These are phyloP conservation scores for Lutjanus argentimaculatus DNA, from an alignment of 2,797 vertebrate species.

Conservation along the genomic window DNA sequence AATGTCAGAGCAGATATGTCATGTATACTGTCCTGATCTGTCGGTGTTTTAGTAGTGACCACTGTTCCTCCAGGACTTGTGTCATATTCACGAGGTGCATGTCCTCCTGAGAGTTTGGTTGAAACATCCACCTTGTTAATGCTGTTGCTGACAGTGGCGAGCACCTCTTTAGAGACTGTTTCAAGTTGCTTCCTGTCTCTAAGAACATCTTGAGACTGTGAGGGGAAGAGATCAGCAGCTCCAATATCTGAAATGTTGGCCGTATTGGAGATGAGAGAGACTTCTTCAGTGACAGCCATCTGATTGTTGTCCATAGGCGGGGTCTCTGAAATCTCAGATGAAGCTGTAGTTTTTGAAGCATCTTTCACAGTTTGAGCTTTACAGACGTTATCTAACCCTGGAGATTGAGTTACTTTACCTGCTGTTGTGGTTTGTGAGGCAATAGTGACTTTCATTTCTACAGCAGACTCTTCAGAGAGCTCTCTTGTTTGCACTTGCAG, in stretches of 20 bases:
- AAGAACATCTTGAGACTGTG: slow-evolving; percentile 15
- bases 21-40: slow-evolving; percentile 22
- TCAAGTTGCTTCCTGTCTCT: slow-evolving; percentile 11
- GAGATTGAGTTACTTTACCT: slow-evolving; percentile 36
- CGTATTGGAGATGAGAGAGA: background rate
- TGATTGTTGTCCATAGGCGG: slow-evolving; percentile 9
- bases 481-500: slow-evolving; percentile 16
- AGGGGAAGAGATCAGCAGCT: background rate
- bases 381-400: slow-evolving; percentile 38
- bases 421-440: slow-evolving; percentile 63
- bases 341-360: background rate
- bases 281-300: slow-evolving; percentile 9
- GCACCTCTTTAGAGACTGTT: background rate
- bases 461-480: slow-evolving; percentile 57
- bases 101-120: slow-evolving; percentile 17
- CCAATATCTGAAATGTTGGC: background rate
- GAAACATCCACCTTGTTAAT: background rate
- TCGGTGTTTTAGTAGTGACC: background rate
- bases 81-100: slow-evolving; percentile 16
- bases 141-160: background rate
- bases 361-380: slow-evolving; percentile 36
- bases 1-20: slow-evolving; percentile 53
- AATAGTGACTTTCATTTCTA: slow-evolving; percentile 77
- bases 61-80: background rate
- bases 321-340: slow-evolving; percentile 6